Conservation (phyloP, 2,888 invertebrate species). For the Autographa pulchrina region DNA sequence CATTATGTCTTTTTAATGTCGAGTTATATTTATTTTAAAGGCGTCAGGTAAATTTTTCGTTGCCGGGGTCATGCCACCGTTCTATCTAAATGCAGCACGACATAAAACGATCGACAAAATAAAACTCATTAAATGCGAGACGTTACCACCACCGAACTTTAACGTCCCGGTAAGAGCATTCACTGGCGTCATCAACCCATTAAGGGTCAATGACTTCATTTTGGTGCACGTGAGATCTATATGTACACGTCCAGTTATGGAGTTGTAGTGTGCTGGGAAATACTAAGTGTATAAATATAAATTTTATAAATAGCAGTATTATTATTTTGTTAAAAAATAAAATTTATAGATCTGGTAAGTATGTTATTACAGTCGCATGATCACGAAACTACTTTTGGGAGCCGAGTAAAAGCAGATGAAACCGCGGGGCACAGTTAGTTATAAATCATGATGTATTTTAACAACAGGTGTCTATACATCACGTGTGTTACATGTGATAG, state of each 20-base stretch:
- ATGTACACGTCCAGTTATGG: no score
- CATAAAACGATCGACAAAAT: neutral
- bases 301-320: no score
- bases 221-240: neutral
- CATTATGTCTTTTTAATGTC: no score
- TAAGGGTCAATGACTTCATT: slow-evolving; percentile 1
- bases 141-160: neutral
- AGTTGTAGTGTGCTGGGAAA: neutral
- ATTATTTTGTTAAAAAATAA: no score
- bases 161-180: slow-evolving; percentile 2
- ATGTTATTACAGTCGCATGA: no score
- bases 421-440: no score
- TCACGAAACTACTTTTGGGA: neutral
- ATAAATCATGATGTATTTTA: neutral
- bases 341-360: no score
- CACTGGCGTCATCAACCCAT: slow-evolving; percentile 1
- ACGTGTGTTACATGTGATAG: neutral
- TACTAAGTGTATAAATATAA: no score
- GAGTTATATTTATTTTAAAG: no score
- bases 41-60: neutral
- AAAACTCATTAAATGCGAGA: neutral
- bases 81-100: neutral
- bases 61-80: neutral
- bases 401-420: neutral
- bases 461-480: neutral